Base-by-base conservation (phyloP, 2,888 invertebrate genomes). In the Drosophila peninsularis region DNA sequence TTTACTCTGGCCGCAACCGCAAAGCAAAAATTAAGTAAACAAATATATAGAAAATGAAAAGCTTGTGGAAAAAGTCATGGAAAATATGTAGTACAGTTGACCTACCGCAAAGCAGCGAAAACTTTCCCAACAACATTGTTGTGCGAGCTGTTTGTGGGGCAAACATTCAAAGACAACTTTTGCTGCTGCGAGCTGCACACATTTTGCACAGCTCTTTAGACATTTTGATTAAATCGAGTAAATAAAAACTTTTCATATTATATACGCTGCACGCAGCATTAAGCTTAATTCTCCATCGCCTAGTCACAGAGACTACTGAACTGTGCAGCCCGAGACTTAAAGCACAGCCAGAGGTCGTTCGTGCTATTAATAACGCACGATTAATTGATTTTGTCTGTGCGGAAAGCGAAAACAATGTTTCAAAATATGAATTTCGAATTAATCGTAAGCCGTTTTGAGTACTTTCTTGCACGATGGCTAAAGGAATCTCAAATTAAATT, bases 31-130 rank as follows among this genome's bases (percentile, higher is more conserved):
- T 14, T 36, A 21, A 21, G 13, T 27, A 24, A 56, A 44, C 17
- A 61, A 57, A 57, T 41, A 47, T 62, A 62, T 42, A 39, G 42
- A 62, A 52, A 66, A 62, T 62, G 39, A 65, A 63, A 65, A 53
- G 62, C 62, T 53, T 42, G 60, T 62, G 52, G 68, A 53, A 67
- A 62, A 67, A 57, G 67, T 60, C 63, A 71, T 45, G 65, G 39
- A 65, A 86, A 75, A 78, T 80, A 72, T 79, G 73, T 75, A 47
- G 75, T 78, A 75, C 72, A 84, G 75, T 82, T 78, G 65, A 82
- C 77, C 82, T 80, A 75, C 68, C 78, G 36, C 80, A 82, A 64
- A 77, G 52, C 45, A 74, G 53, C 41, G 55, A 45, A 56, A 82
- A 85, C 83, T 85, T 82, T 82, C 86, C 47, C 86, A 61, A 65